Evolutionary conservation across 2,888 invertebrate genomes (phyloP).

Genomic region (Sarcophaga rosellei): DNA sequence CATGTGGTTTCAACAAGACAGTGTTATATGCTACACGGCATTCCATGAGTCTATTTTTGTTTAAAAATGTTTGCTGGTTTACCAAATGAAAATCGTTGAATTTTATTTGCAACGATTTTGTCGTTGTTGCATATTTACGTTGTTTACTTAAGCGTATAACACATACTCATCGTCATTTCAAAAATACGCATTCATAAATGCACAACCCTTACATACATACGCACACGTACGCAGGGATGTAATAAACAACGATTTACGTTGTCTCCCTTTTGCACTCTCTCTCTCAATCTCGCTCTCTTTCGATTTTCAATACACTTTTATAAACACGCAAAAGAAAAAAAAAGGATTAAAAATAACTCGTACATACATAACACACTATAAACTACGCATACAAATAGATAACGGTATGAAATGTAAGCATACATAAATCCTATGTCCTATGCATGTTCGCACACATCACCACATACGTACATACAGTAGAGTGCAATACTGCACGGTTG

Average conservation of each 20-base stretch:
- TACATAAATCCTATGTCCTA: conserved; percentile 12
- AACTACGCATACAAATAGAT: not conserved
- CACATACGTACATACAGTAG: not conserved
- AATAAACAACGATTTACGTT: conserved; percentile 25
- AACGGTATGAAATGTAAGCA: conserved; percentile 25
- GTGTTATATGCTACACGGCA: too few species aligned
- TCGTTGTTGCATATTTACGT: conserved; percentile 49
- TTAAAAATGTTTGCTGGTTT: not conserved
- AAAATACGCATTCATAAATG: not conserved
- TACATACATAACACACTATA: not conserved
- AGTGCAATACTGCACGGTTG: too few species aligned
- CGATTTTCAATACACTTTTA: conserved; percentile 34
- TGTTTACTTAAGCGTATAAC: conserved; percentile 49
- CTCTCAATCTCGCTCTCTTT: not conserved
- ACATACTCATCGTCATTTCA: conserved; percentile 4
- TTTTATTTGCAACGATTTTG: conserved; percentile 62
- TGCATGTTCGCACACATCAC: not conserved
- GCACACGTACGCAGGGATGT: not conserved
- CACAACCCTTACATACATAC: not conserved
- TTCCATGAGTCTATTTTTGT: not conserved
- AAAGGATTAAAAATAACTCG: not conserved
- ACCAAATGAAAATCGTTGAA: conserved; percentile 18
- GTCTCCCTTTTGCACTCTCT: not conserved
- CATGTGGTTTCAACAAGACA: too few species aligned
- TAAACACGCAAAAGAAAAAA: not conserved